These are phyloP conservation scores for Puntigrus tetrazona DNA, from an alignment of 2,113 vertebrate species.

Conservation along the genomic window DNA sequence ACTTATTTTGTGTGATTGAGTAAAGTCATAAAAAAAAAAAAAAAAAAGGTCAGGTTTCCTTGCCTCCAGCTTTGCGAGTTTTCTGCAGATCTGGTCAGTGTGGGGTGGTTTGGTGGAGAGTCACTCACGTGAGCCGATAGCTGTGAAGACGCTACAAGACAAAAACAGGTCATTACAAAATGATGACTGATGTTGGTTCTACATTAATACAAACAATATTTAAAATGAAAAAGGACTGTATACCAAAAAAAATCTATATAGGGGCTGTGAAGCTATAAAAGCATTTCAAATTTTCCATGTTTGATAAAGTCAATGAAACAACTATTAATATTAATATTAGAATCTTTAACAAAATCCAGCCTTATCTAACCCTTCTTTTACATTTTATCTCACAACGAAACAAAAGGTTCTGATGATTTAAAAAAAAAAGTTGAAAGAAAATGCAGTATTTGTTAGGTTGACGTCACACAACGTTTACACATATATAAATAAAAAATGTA, in stretches of 20 bases:
- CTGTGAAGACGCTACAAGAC: slow-evolving; percentile 87
- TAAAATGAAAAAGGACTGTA: too few relatives aligned
- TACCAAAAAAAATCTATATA: too few relatives aligned
- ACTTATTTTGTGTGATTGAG: slow-evolving; percentile 27
- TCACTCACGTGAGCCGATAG: neutral
- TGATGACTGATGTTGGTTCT: neutral
- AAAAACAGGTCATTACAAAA: slow-evolving; percentile 65
- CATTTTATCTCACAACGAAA: neutral
- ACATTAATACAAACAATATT: too few relatives aligned
- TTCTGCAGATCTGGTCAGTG: slow-evolving; percentile 79
- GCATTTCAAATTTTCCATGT: neutral
- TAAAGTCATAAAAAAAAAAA: too few relatives aligned
- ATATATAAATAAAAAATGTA: too few relatives aligned
- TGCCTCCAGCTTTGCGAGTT: slow-evolving; percentile 78
- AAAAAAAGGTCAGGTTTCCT: slow-evolving; percentile 1
- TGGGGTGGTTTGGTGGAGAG: slow-evolving; percentile 83
- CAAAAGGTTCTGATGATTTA: neutral
- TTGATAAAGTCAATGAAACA: neutral
- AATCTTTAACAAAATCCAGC: neutral
- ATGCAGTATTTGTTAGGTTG: neutral
- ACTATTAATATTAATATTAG: neutral
- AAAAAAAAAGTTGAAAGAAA: too few relatives aligned
- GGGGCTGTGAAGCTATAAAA: too few relatives aligned
- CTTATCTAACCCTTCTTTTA: neutral
- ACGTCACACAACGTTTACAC: too few relatives aligned